These are phyloP conservation scores for Stichodactyla helianthus DNA, from an alignment of 64 coral and sea anemone genomes.

Conservation along the genomic window DNA sequence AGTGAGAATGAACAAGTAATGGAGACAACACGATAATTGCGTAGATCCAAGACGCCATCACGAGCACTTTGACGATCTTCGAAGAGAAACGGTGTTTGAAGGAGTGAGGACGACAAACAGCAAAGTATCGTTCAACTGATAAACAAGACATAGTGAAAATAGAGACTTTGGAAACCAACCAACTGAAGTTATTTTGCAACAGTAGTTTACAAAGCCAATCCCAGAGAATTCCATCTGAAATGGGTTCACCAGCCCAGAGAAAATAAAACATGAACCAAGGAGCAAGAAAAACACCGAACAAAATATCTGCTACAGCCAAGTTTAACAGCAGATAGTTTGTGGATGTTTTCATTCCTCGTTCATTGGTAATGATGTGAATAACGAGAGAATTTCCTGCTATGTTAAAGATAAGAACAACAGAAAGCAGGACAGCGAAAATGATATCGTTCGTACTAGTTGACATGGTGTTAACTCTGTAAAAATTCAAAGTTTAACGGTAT, in stretches of 20 bases:
- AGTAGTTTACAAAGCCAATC: background rate
- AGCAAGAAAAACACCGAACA: background rate
- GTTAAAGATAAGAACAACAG: background rate
- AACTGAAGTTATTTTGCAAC: background rate
- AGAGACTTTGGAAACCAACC: background rate
- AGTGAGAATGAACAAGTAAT: background rate
- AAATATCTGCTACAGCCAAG: background rate
- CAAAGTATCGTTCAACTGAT: conserved; percentile 13
- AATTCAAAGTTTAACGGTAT: too few species aligned
- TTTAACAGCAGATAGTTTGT: conserved; percentile 9
- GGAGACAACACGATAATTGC: background rate
- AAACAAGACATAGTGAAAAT: conserved; percentile 2
- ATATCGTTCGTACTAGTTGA: background rate
- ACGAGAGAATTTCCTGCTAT: background rate
- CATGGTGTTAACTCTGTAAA: too few species aligned
- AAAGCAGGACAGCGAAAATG: background rate
- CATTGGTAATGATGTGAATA: conserved; percentile 3
- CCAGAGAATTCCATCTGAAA: background rate
- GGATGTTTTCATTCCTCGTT: background rate
- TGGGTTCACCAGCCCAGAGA: background rate
- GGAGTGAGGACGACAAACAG: conserved; percentile 12
- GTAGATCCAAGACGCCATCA: background rate
- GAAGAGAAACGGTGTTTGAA: background rate
- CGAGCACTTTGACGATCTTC: background rate
- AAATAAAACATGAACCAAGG: background rate